Evolutionary conservation across 64 coral and sea anemone genomes (phyloP), one percentile per base, ranked within the genome.

Genomic region (Porites australiensis): DNA sequence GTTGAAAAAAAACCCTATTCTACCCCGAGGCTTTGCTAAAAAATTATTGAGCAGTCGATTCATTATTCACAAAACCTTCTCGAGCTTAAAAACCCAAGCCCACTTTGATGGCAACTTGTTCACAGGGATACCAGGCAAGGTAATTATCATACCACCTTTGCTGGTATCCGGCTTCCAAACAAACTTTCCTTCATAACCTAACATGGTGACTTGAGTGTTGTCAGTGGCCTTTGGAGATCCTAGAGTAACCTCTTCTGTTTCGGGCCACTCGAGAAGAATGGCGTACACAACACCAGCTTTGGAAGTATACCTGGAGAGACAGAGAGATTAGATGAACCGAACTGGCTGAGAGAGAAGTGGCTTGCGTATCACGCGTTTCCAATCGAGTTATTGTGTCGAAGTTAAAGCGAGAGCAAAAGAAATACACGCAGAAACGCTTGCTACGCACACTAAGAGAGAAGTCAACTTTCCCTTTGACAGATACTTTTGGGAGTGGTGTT

Each of bases 191-290:
- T 94, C 57, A 78, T 97, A 91, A 69, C 95, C 95, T 58, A 97
- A 52, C 76, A 99, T 84, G 37, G 94, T 91, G 49, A 99, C 89
- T 21, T 6, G 75, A 15, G 91, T 99, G 18, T 77, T 2, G 19
- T 13, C 6, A 27, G 91, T 75, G 8, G 75, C 52, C 2, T 77
- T 44, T 19, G 98, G 98, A 8, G 88, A 82, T 57, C 77, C 91
- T 15, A 99, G 78, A 50, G 77, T 93, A 8, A 96, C 45, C 1
- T 52, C 15, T 3, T 75, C 73, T 14, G 79, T 83, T 3, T 70
- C 77, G 1, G 98, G 98, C 98, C 98, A 99, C 60, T 96, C 53
- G 23, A 99, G 71, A 4, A 92, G 69, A 62, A 96, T 96, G 46
- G 98, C 98, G 61, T 99, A 99, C 48, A 96, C 98, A n/a, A 59